phyloP scores from a whole-genome alignment of 2,888 invertebrate species.

The Druceiella hillmani region DNA sequence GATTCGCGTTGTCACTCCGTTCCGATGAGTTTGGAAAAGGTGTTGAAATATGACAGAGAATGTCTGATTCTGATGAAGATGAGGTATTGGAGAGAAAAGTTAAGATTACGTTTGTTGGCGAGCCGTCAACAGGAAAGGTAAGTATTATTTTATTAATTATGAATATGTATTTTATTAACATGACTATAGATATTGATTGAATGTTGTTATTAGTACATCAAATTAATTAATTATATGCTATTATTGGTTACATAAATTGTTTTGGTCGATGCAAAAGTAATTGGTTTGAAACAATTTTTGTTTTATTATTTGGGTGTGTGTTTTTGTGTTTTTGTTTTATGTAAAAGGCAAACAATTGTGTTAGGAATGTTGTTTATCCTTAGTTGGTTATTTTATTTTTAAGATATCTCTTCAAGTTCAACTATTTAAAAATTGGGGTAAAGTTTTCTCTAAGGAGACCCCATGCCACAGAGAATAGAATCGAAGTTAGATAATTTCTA shows the following conservation, averaged over 20 bases:
- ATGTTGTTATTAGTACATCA: slow-evolving; percentile 7
- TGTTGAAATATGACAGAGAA: slow-evolving; percentile 30
- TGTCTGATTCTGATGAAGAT: slow-evolving; percentile 66
- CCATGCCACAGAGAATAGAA: no score
- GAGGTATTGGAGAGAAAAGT: slow-evolving; percentile 55
- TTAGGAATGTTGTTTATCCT: not conserved
- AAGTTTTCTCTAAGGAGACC: no score
- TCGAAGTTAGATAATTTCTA: no score
- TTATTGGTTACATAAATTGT: no score
- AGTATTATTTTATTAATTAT: slow-evolving; percentile 29
- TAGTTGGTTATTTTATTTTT: not conserved
- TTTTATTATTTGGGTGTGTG: not conserved
- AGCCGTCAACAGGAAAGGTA: slow-evolving; percentile 79
- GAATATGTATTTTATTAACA: slow-evolving; percentile 9
- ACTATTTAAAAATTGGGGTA: no score
- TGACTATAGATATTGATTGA: slow-evolving; percentile 5
- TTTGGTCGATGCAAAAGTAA: no score
- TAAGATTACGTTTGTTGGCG: slow-evolving; percentile 76
- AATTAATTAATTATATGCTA: no score
- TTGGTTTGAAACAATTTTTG: slow-evolving; percentile 4
- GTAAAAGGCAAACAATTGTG: no score
- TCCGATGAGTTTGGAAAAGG: slow-evolving; percentile 21
- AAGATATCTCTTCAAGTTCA: no score
- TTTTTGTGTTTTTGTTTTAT: not conserved
- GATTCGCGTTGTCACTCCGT: no score